A percentile compares a stretch with the other conserved stretches of the same genome.
These are phyloP conservation scores for Campoplex nolae DNA, from an alignment of 2,888 invertebrate genomes.

Conservation along the genomic window DNA sequence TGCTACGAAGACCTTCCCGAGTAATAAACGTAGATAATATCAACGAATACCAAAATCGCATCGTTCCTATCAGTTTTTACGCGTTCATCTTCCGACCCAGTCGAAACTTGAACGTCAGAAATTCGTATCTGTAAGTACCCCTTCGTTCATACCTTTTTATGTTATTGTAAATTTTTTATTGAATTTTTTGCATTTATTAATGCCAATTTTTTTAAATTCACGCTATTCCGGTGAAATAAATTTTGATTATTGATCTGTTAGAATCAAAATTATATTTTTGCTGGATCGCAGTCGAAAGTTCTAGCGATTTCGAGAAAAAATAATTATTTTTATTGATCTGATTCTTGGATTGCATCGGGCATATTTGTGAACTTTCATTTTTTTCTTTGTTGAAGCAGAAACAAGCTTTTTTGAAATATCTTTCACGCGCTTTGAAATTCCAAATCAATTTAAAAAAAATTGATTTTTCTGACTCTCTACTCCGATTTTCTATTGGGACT, in stretches of 20 bases:
- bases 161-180: not conserved
- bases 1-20: not conserved
- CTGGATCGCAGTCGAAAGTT: not conserved
- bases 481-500: not conserved
- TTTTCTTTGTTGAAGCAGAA: not conserved
- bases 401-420: not conserved
- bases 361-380: too few species aligned
- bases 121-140: not conserved
- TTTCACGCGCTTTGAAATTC: too few species aligned
- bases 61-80: not conserved
- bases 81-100: not conserved
- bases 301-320: not conserved
- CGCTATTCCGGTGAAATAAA: not conserved
- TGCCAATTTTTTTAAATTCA: not conserved
- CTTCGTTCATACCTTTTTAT: not conserved
- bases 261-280: not conserved
- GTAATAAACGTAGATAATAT: not conserved
- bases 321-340: not conserved
- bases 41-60: not conserved
- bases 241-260: not conserved
- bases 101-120: not conserved
- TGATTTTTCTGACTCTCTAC: not conserved
- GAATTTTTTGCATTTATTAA: not conserved
- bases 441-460: not conserved
- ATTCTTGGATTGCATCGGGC: not conserved